These are phyloP conservation scores for Orycteropus afer DNA, from an alignment of 2,113 vertebrate species.

Conservation along the genomic window DNA sequence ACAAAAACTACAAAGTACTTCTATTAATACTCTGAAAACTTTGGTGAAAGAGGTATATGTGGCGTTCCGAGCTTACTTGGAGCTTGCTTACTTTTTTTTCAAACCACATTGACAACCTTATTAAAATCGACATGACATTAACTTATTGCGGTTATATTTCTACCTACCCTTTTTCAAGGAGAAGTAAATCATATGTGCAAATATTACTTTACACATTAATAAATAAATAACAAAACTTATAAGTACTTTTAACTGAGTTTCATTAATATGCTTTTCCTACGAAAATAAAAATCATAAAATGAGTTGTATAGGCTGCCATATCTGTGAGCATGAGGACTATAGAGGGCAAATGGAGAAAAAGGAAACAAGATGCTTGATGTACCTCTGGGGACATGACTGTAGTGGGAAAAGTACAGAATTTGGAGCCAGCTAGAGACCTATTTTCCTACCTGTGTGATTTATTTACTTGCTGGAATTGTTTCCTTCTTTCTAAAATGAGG, in stretches of 20 bases:
- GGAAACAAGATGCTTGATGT: not conserved
- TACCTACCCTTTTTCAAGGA: not conserved
- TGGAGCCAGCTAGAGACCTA: not conserved
- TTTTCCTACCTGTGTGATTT: not conserved
- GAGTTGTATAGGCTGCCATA: not conserved
- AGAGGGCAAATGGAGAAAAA: not conserved
- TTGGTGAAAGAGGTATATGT: not conserved
- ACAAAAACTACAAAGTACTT: constrained; percentile 26
- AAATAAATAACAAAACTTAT: too few species aligned
- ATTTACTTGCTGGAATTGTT: not conserved
- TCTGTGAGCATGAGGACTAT: not conserved
- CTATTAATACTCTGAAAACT: not conserved
- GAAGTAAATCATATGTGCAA: not conserved
- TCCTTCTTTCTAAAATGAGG: not conserved
- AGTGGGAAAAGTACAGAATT: not conserved
- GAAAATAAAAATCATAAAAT: not conserved
- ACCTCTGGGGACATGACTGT: not conserved
- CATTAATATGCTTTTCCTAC: not conserved
- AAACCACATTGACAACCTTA: not conserved
- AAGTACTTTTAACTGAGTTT: not conserved
- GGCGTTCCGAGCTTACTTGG: not conserved
- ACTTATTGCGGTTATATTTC: not conserved
- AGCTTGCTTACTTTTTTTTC: too few species aligned
- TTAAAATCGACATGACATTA: not conserved
- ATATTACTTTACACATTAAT: not conserved